Base-by-base conservation (phyloP, 2,113 vertebrate genomes). In the Ptyas mucosa region DNA sequence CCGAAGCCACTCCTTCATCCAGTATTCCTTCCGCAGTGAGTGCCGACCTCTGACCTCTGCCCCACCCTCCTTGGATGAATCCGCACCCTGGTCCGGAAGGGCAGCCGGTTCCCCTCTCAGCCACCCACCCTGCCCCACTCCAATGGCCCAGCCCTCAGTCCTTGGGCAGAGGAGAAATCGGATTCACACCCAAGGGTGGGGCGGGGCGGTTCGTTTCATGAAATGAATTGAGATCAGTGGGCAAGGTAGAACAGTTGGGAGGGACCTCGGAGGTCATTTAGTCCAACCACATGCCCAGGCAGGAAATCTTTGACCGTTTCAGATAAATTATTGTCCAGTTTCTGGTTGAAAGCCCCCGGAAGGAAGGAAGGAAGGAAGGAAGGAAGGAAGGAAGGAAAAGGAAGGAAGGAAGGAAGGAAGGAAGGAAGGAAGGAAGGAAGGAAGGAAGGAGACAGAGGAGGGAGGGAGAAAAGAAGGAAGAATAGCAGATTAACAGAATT, bases 11-110 rank as follows among this genome's bases (percentile, higher is more conserved):
- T 98, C 98, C 23, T 96, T 97, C 1, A 96, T 97, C 8, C 95
- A 98, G 93, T 98, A 99, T 89, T 97, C 98, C 89, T 94, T 99
- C 95, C 97, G 94, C 90, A 97, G 98, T 99, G 94, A 98, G 98
- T 92, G 12, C 29, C 29, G 15, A 21, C 54, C 55, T 52, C 3
- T 18, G 5, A 52, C 49, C 54, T 75, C 88, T 92, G 1, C 58
- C 8, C 5, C 7, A 6, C 11, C 7, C 8, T 7, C 14, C 21
- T 57, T 2, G 43, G 85, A 7, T 8, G 49, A 26, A 26, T 34
- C 23, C 49, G 29, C 91, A 5, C 39, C 91, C 26, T 15, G 51
- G 4, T 18, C 61, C 14, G 49, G 86, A 69, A 55, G 86, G 88
- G 51, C 18, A 43, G 61, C 26, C 4, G 43, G 43, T n/a, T 29